Conservation (phyloP, 2,888 invertebrate species). For the Belgica antarctica region DNA sequence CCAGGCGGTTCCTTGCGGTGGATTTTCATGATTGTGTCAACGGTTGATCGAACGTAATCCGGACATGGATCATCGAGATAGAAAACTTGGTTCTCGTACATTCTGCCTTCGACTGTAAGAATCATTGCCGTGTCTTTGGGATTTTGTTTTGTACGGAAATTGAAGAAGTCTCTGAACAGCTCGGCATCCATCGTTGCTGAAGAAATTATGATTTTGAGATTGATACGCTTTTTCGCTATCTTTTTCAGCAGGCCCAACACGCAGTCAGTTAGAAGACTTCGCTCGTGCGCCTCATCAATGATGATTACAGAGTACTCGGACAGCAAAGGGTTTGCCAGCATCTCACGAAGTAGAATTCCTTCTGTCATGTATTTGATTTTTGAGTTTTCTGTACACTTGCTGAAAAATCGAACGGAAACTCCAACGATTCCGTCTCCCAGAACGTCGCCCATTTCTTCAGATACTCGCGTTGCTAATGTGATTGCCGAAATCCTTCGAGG, state of each 20-base stretch:
- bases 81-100: constrained; percentile 81
- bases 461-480: constrained; percentile 81
- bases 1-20: constrained; percentile 79
- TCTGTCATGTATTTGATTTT: constrained; percentile 94
- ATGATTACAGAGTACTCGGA: constrained; percentile 84
- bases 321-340: constrained; percentile 91
- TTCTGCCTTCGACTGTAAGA: constrained; percentile 83
- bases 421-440: constrained; percentile 76
- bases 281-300: constrained; percentile 94
- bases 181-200: constrained; percentile 96
- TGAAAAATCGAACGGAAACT: constrained; percentile 80
- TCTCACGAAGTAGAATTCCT: constrained; percentile 89
- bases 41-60: constrained; percentile 82
- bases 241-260: constrained; percentile 91
- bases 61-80: constrained; percentile 82
- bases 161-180: constrained; percentile 76
- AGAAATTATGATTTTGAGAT: constrained; percentile 80
- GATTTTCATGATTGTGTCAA: constrained; percentile 86
- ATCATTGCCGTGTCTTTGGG: constrained; percentile 71
- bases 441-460: constrained; percentile 77
- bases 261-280: constrained; percentile 89
- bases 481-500: constrained; percentile 89
- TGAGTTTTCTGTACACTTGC: constrained; percentile 62
- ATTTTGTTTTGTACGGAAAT: constrained; percentile 56
- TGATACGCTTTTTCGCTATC: constrained; percentile 80